Evolutionary conservation across 2,797 vertebrate genomes (phyloP).

Genomic region (Tamandua tetradactyla): DNA sequence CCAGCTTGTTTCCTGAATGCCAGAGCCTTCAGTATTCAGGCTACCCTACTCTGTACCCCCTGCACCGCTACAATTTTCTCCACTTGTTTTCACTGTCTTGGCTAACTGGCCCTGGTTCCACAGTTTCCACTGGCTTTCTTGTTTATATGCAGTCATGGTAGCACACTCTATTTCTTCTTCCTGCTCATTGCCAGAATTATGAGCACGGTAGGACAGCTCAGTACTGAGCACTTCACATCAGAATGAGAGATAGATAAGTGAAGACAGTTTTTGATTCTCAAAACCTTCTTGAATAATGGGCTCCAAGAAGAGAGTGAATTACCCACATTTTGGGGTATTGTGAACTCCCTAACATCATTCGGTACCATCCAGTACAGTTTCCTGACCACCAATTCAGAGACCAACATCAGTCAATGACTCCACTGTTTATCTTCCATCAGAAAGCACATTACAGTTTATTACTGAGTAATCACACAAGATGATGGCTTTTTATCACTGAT

Average conservation of each 20-base stretch:
- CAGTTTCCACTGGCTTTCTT: background rate
- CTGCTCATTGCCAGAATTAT: background rate
- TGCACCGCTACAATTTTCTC: background rate
- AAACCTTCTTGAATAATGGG: background rate
- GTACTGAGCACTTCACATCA: background rate
- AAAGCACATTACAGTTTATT: conserved; percentile 67
- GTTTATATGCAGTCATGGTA: background rate
- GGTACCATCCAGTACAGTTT: conserved; percentile 32
- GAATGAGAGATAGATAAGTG: conserved; percentile 20
- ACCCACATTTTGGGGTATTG: conserved; percentile 19
- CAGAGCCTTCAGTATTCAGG: background rate
- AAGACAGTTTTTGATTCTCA: background rate
- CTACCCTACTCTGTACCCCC: background rate
- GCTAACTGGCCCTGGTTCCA: background rate
- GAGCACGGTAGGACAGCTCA: background rate
- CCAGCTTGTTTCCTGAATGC: background rate
- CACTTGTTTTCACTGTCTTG: background rate
- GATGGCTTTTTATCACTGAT: conserved; percentile 62
- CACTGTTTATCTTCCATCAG: conserved; percentile 60
- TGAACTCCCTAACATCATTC: conserved; percentile 50
- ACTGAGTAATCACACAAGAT: conserved; percentile 62
- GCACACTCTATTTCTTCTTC: background rate
- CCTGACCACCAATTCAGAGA: conserved; percentile 31
- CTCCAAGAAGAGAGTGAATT: conserved; percentile 47
- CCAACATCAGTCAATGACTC: conserved; percentile 52